phyloP scores from a whole-genome alignment of 2,113 vertebrate species.

The Vireo altiloquus region DNA sequence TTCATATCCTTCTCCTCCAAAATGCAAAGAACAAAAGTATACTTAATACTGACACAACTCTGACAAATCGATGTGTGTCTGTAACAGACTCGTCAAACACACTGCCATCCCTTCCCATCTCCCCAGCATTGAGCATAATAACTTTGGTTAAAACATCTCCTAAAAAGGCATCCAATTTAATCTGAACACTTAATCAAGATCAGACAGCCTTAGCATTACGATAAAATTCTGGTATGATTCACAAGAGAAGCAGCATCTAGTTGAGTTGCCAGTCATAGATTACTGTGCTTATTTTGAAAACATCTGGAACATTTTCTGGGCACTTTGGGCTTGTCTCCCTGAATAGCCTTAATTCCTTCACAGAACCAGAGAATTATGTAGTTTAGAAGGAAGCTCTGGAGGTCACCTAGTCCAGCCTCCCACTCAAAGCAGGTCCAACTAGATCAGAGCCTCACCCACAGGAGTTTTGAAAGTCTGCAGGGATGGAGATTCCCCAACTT shows the following conservation, averaged over 20 bases:
- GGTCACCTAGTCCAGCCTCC: background rate
- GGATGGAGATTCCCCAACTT: background rate
- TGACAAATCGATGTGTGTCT: background rate
- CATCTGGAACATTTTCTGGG: background rate
- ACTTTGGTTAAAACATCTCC: background rate
- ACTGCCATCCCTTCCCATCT: background rate
- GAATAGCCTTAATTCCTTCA: background rate
- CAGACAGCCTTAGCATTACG: background rate
- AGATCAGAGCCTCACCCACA: background rate
- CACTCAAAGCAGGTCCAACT: background rate
- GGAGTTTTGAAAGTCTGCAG: slow-evolving; percentile 1
- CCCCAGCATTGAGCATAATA: background rate
- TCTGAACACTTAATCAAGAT: background rate
- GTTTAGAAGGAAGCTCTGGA: background rate
- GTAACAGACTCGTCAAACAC: background rate
- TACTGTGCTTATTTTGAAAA: background rate
- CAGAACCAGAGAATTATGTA: background rate
- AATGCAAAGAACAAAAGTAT: background rate
- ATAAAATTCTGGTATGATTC: background rate
- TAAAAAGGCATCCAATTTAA: background rate
- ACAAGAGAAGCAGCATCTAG: background rate
- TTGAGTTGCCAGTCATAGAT: background rate
- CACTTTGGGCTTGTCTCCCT: background rate
- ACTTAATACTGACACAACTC: background rate
- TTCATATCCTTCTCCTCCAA: background rate